A percentile compares a stretch with the other conserved stretches of the same genome.
phyloP scores from a whole-genome alignment of 2,888 invertebrate genomes.

The Dastarcus helophoroides region DNA sequence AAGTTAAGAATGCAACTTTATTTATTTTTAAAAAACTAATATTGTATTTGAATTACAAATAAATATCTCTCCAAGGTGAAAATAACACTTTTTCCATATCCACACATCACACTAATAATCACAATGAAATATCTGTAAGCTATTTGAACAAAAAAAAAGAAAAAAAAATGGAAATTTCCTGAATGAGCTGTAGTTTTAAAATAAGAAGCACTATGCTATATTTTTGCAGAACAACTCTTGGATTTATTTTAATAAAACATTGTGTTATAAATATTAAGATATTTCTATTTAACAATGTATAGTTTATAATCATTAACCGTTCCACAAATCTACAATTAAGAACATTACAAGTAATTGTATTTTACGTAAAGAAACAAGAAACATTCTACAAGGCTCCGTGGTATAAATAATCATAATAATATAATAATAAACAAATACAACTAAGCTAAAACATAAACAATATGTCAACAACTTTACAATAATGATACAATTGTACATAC shows the following conservation, averaged over 20 bases:
- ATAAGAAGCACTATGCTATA: no score
- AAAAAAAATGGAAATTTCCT: no score
- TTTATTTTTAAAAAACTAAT: no score
- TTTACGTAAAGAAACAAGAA: constrained; percentile 36
- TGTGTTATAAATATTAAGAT: constrained; percentile 38
- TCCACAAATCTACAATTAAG: constrained; percentile 43
- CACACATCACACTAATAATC: no score
- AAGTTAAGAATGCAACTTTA: no score
- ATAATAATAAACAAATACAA: constrained; percentile 33
- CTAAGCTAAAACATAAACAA: constrained; percentile 37
- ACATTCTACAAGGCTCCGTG: constrained; percentile 33
- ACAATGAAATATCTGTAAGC: no score
- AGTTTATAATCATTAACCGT: constrained; percentile 43
- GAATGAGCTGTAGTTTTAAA: no score
- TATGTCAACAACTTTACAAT: constrained; percentile 36
- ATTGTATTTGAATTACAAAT: no score
- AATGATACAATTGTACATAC: constrained; percentile 30
- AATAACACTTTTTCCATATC: no score
- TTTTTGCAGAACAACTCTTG: no score
- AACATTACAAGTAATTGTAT: constrained; percentile 38
- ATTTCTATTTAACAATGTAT: constrained; percentile 44
- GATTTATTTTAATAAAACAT: constrained; percentile 7
- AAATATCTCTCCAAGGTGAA: no score
- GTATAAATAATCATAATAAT: constrained; percentile 26
- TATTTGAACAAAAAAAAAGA: no score